A percentile compares a stretch with the other conserved stretches of the same genome.
These are phyloP conservation scores for Mungos mungo DNA, from an alignment of 2,113 vertebrate genomes.

Conservation along the genomic window DNA sequence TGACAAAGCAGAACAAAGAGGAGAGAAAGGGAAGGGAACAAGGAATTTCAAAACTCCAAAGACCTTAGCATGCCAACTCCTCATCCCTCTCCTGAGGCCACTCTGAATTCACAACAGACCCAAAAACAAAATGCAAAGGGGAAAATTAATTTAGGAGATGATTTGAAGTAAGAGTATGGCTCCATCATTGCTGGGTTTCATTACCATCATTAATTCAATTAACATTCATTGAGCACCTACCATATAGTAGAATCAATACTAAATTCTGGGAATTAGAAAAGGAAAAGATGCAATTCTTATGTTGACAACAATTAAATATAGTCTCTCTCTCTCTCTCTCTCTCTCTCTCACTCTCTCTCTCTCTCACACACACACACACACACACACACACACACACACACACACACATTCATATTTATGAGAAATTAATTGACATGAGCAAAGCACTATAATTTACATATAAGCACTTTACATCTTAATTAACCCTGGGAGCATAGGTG, in stretches of 20 bases:
- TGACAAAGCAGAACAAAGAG: neutral
- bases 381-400: neutral
- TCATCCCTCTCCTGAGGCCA: neutral
- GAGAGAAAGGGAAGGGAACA: neutral
- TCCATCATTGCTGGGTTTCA: neutral
- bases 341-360: neutral
- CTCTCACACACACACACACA: neutral
- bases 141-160: neutral
- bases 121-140: neutral
- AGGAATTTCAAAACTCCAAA: neutral
- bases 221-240: neutral
- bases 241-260: neutral
- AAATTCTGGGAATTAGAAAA: constrained; percentile 15
- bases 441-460: neutral
- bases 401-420: neutral
- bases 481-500: neutral
- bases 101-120: neutral
- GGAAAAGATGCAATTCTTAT: neutral
- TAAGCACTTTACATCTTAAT: neutral
- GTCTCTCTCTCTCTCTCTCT: neutral
- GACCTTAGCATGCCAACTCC: neutral
- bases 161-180: neutral
- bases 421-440: neutral
- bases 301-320: neutral
- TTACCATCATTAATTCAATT: neutral